Base-by-base conservation (phyloP, 2,113 vertebrate species). In the Pterocles orientalis region DNA sequence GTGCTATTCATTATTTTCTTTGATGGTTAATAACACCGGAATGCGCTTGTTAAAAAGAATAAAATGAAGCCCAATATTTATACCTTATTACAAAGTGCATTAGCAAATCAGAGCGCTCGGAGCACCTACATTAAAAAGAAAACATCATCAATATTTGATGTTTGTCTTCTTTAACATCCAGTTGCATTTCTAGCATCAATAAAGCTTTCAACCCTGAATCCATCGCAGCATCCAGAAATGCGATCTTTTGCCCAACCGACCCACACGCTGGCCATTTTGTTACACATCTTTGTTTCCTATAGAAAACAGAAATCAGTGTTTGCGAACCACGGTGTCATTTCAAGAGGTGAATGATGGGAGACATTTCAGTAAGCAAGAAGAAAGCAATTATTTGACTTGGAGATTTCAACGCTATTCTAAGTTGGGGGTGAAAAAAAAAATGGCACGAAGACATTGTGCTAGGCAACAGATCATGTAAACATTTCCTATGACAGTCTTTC, bases 401-500 rank as follows among this genome's bases (percentile, higher is more conserved):
- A 73, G 79, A 96, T 94, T 92, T 93, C 87, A 95, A 88, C 65
- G 34, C 77, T 61, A 25, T 57, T 86, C 94, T 82, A 72, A 66
- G 20, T 88, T 95, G 65, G 75, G 92, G 41, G 58, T 41, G 41
- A 41, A 26, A 4, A 28, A 93, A 50, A 81, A 93, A 92, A 97
- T 83, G 91, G 93, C 96, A 97, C 4, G 18, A 94, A 97, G 96
- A 96, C 93, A 82, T 87, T 76, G 82, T 90, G 92, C 97, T 97
- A 96, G 96, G 97, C 94, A 96, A 94, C 45, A 95, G 95, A 94
- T 93, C 91, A 97, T 94, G 90, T 98, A 97, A 98, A 97, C 95
- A 96, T 97, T 96, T 97, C 95, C 93, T 92, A 92, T 94, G 96
- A 97, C 94, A 97, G 95, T 97, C 96, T 97, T 97, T 98, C 97